phyloP scores from a whole-genome alignment of 1,140 invertebrate genomes.

The Chironomus striatipennis region DNA sequence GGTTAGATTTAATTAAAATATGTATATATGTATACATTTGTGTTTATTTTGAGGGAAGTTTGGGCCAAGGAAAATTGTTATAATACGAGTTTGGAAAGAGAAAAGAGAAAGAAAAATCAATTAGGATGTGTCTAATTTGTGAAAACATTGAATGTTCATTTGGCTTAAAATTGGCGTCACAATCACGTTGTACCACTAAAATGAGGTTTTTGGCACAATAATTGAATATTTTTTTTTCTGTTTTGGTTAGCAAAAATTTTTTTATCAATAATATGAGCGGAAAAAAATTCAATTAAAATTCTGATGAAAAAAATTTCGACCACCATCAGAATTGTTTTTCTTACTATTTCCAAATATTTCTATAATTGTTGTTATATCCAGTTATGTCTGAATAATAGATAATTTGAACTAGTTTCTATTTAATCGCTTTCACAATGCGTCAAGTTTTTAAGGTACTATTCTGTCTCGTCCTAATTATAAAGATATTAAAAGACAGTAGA shows the following conservation, averaged over 20 bases:
- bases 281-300: background rate
- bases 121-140: slow-evolving; percentile 13
- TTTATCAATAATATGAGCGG: background rate
- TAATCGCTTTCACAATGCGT: no score
- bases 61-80: no score
- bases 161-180: background rate
- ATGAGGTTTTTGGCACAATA: slow-evolving; percentile 1
- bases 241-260: background rate
- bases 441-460: no score
- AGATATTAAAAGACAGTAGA: no score
- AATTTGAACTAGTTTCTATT: no score
- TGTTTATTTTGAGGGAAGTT: no score
- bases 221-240: background rate
- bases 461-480: no score
- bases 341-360: no score
- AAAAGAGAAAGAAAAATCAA: background rate
- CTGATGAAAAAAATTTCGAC: background rate
- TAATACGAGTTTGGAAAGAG: background rate
- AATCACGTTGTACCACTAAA: background rate
- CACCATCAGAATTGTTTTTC: no score
- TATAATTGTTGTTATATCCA: no score
- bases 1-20: slow-evolving; percentile 14
- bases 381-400: no score
- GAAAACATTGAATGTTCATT: background rate
- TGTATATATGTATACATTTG: background rate